Evolutionary conservation across 2,113 vertebrate genomes (phyloP).

Genomic region (Odocoileus virginianus): DNA sequence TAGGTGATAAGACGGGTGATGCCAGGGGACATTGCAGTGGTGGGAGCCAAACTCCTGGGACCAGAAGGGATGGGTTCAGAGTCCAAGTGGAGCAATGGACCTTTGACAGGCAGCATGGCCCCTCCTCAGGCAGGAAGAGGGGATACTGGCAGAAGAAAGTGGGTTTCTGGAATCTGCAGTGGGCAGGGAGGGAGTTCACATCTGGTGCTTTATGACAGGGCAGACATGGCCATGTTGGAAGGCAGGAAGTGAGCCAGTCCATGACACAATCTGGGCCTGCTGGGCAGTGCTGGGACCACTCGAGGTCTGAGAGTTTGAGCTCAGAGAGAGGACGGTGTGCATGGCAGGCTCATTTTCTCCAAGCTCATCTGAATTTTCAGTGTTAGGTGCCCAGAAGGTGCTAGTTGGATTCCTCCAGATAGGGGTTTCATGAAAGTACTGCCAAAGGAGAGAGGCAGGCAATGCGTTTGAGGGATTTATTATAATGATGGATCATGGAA

Average conservation of each 20-base stretch:
- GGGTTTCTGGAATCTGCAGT: neutral
- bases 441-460: neutral
- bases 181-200: neutral
- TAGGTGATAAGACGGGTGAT: neutral
- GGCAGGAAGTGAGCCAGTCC: neutral
- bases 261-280: neutral
- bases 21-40: neutral
- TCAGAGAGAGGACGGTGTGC: neutral
- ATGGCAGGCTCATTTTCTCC: neutral
- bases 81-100: neutral
- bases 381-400: neutral
- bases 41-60: neutral
- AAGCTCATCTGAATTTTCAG: neutral
- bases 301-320: neutral
- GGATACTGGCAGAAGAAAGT: neutral
- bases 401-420: neutral
- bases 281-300: too few relatives aligned
- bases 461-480: neutral
- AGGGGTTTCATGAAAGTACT: neutral
- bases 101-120: neutral
- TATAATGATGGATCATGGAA: accelerated
- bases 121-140: neutral
- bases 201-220: neutral
- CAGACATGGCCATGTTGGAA: neutral
- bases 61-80: neutral